Base-by-base conservation (phyloP, 2,113 vertebrate genomes). In the Sylvietta virens region DNA sequence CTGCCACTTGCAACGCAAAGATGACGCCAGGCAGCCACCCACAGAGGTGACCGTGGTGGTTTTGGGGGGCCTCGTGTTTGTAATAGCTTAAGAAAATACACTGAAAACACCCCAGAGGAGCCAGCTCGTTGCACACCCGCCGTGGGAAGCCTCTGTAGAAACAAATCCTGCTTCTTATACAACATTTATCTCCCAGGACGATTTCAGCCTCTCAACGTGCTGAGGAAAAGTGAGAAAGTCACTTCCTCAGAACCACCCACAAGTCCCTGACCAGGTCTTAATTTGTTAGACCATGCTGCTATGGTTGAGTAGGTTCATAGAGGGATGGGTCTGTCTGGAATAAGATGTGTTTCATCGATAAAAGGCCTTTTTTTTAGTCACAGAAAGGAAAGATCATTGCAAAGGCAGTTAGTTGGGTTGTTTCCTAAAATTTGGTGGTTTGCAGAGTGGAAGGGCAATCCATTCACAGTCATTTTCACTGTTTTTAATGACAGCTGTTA, bases 181-280 rank as follows among this genome's bases (percentile, higher is more conserved):
- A 82, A 39, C 26, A 21, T 67, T 81, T 45, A 14, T 33, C 45
- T 82, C 66, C 58, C 42, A 47, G 74, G 35, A 22, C 12, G 78
- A 66, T 86, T 86, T 86, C 17, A 11, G 23, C 15, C 67, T 88
- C 76, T 81, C 40, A 62, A 47, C 24, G 6, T 6, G 48, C 82
- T 81, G 88, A 95, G 79, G 85, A 42, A 96, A 71, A 92, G 69
- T 71, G 94, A 95, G 56, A 94, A 88, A 94, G 72, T 71, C 48
- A 78, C 85, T 94, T 96, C 81, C 80, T 88, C 51, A 83, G 79
- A 80, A 47, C n/a, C 67, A 81, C 92, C 85, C 92, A 83, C 88
- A 53, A 78, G 87, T 62, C 81, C 67, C 71, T 92, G 67, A 23
- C 76, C 62, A 60, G 58, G 44, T 50, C 71, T 80, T 37, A 24